Conservation (phyloP, 2,888 invertebrate genomes). For the Eurois occulta region DNA sequence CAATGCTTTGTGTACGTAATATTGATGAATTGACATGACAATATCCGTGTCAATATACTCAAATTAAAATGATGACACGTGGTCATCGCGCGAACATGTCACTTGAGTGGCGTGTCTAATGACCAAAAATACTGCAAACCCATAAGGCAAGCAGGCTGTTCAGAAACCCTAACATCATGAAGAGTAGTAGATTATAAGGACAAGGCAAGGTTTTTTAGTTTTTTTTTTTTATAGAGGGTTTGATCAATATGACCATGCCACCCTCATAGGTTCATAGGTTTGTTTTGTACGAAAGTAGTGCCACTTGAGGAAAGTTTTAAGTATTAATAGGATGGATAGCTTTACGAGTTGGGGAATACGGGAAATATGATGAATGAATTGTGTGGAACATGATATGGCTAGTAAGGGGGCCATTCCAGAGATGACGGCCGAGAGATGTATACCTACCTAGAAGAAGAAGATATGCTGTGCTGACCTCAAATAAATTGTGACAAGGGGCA, state of each 20-base stretch:
- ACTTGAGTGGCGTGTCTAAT: not conserved
- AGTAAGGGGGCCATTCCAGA: not conserved
- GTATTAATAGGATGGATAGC: not conserved
- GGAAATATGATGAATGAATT: not conserved
- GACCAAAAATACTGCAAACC: too few species aligned
- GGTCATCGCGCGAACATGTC: not conserved
- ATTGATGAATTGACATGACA: constrained; percentile 33
- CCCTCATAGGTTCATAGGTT: too few species aligned
- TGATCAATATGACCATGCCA: too few species aligned
- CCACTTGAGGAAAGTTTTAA: not conserved
- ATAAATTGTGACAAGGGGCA: not conserved
- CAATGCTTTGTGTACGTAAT: constrained; percentile 23
- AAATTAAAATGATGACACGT: not conserved
- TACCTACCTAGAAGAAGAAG: not conserved
- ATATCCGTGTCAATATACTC: constrained; percentile 10
- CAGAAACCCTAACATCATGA: too few species aligned
- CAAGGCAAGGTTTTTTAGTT: too few species aligned
- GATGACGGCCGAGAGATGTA: not conserved
- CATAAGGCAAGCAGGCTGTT: too few species aligned
- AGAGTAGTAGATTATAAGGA: too few species aligned
- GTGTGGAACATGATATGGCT: not conserved
- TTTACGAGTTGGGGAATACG: not conserved
- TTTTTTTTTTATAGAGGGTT: too few species aligned
- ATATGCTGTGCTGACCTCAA: not conserved
- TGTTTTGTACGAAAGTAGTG: too few species aligned